phyloP scores from a whole-genome alignment of 23 tunicate species.

The Ascidia mentula region DNA sequence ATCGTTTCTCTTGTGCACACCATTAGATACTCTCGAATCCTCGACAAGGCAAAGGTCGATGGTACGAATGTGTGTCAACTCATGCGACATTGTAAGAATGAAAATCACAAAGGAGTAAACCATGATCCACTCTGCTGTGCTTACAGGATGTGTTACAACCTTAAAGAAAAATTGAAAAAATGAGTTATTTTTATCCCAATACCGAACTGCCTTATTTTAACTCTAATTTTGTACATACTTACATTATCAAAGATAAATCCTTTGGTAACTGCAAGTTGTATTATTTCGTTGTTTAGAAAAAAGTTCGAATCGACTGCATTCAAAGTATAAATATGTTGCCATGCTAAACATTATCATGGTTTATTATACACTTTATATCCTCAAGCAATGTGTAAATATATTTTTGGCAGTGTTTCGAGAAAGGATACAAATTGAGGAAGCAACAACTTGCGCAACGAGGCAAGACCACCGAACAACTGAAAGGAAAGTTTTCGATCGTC shows the following conservation, averaged over 20 bases:
- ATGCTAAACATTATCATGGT: too few species aligned
- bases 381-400: too few species aligned
- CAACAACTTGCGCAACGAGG: not conserved
- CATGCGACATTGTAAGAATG: not conserved
- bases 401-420: too few species aligned
- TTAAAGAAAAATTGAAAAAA: not conserved
- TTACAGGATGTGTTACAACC: not conserved
- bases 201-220: too few species aligned
- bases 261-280: too few species aligned
- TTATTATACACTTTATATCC: too few species aligned
- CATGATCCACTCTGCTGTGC: not conserved
- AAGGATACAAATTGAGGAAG: not conserved
- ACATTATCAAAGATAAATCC: too few species aligned
- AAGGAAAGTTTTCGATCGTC: not conserved
- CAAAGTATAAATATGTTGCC: too few species aligned
- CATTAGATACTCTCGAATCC: not conserved
- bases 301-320: too few species aligned
- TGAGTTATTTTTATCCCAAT: too few species aligned
- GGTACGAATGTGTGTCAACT: not conserved
- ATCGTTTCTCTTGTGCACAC: not conserved
- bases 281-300: too few species aligned
- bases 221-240: too few species aligned
- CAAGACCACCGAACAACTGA: not conserved
- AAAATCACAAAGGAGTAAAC: not conserved
- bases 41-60: not conserved